Base-by-base conservation (phyloP, 2,113 vertebrate species). In the Pelmatolapia mariae region DNA sequence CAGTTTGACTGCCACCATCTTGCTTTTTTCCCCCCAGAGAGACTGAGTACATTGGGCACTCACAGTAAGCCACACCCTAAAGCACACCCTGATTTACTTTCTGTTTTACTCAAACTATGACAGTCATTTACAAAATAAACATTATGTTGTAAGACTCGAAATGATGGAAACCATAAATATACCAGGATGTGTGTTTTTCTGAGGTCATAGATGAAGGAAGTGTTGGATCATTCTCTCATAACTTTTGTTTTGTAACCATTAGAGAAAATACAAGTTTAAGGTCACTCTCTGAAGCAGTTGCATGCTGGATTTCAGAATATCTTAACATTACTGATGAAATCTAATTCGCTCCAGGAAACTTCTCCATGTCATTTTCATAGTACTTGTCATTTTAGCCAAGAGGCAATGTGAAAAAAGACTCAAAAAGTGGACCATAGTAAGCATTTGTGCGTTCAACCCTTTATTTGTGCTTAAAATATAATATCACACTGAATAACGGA, bases 291-390 rank as follows among this genome's bases (percentile, higher is more conserved):
- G 24, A 29, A 76, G 68, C 9, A 29, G 40, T 2, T 73, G 40
- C 68, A 47, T 73, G 22, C 40, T 40, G 12, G 24, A 11, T 47
- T 76, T 47, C 43, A 47, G 15, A 76, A 29, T 16, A 47, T 76
- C 16, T 76, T 47, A 76, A 47, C 15, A 76, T 76, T 10, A 47
- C 71, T 12, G 15, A 4, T 26, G 24, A 47, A 18, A 43, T 47
- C 4, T 11, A 1, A 76, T 7, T 15, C 0, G 0, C n/a, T 0
- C 15, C 22, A 24, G 22, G 0, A 47, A 73, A 73, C 40, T 5
- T 1, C 68, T 76, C 40, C 24, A 29, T 47, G 68, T 76, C 16
- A 76, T 76, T 76, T 50, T 50, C 40, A 47, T 29, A 26, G 13
- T 29, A 73, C 22, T 47, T 45, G 16, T 26, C 63, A 68, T 68